Evolutionary conservation across 2,888 invertebrate genomes (phyloP).

Genomic region (Cenopis cana): DNA sequence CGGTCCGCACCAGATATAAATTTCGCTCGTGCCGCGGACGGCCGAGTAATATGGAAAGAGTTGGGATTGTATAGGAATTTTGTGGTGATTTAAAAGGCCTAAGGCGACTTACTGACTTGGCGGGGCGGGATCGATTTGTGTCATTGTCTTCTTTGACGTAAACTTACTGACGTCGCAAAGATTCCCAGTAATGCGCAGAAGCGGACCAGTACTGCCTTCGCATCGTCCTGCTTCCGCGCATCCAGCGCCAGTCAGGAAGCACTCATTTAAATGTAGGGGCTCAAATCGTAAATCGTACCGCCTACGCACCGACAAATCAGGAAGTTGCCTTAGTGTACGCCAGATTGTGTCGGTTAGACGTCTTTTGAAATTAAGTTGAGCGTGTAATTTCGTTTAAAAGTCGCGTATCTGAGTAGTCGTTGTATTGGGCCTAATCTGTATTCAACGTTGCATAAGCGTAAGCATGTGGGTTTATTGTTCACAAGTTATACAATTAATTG

Average conservation of each 20-base stretch:
- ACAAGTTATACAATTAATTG: background rate
- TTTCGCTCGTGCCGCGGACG: constrained; percentile 40
- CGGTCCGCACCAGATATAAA: constrained; percentile 37
- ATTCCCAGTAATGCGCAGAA: no score
- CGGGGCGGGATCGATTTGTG: no score
- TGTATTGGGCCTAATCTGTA: constrained; percentile 2
- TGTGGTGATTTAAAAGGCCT: constrained; percentile 14
- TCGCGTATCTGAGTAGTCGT: background rate
- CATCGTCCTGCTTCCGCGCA: no score
- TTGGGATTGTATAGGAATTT: constrained; percentile 10
- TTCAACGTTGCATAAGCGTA: background rate
- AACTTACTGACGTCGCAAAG: no score
- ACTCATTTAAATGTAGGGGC: no score
- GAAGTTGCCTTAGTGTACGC: no score
- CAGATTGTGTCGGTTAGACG: background rate
- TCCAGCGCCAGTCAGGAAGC: no score
- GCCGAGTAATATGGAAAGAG: constrained; percentile 28
- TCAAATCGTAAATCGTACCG: no score
- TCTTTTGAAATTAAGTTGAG: background rate
- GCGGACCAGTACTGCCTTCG: no score
- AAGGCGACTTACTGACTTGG: no score
- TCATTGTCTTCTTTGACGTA: no score
- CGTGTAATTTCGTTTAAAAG: constrained; percentile 10
- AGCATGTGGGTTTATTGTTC: constrained; percentile 8
- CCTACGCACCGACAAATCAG: no score